A percentile compares a stretch with the other conserved stretches of the same genome.
Evolutionary conservation across 92 coral and sea anemone genomes (phyloP).

Genomic region (Bergia sp.): DNA sequence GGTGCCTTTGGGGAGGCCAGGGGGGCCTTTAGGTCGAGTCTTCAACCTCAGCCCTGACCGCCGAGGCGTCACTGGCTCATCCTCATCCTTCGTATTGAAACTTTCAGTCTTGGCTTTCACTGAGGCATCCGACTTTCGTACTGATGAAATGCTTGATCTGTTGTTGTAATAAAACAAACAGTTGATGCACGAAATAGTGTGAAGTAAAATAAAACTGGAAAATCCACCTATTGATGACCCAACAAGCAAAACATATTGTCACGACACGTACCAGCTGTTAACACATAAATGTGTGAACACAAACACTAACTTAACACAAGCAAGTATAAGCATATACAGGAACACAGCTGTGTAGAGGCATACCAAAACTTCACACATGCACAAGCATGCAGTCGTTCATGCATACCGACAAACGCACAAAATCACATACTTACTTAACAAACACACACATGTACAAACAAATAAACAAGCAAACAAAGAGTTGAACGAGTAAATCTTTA

Average conservation of each 20-base stretch:
- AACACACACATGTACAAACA: background rate
- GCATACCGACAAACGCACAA: no score
- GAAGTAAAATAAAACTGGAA: background rate
- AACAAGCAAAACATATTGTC: no score
- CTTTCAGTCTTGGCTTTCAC: conserved; percentile 77
- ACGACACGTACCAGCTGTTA: no score
- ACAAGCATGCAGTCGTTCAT: no score
- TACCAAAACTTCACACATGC: no score
- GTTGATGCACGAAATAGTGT: background rate
- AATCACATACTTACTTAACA: background rate
- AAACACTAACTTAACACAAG: no score
- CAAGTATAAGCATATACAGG: no score
- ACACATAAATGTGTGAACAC: no score
- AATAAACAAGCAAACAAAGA: background rate
- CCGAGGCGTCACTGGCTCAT: conserved; percentile 37
- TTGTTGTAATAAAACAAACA: conserved; percentile 53
- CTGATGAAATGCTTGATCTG: conserved; percentile 90
- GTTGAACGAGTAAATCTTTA: background rate
- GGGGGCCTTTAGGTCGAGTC: conserved; percentile 16
- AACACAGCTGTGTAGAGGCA: no score
- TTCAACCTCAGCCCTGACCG: conserved; percentile 27
- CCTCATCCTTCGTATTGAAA: conserved; percentile 57
- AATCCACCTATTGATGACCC: background rate
- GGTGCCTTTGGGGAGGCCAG: background rate
- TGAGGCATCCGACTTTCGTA: conserved; percentile 85